Evolutionary conservation across 2,888 invertebrate species (phyloP).

Genomic region (Lysandra coridon): DNA sequence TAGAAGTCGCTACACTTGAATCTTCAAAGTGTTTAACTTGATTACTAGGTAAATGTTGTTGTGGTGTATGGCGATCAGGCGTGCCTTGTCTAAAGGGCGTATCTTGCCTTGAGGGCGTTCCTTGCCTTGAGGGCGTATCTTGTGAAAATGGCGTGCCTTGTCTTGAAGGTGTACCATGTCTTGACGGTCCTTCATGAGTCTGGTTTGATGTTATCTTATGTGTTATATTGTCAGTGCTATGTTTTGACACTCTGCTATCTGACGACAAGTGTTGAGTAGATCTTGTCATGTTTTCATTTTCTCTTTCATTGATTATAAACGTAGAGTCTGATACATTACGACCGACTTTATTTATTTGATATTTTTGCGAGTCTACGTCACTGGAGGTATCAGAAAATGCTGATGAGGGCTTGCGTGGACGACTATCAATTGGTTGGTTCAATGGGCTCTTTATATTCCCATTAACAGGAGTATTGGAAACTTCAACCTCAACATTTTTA

Average conservation of each 20-base stretch:
- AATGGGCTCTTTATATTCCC: conserved; percentile 35
- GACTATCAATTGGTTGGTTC: conserved; percentile 35
- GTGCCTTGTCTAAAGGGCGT: neutral
- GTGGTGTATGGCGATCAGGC: neutral
- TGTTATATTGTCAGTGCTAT: conserved; percentile 46
- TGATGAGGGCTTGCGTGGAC: conserved; percentile 34
- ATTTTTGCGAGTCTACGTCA: conserved; percentile 31
- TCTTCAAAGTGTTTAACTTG: conserved; percentile 43
- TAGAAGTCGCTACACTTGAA: conserved; percentile 22
- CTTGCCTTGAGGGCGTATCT: neutral
- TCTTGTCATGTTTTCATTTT: conserved; percentile 39
- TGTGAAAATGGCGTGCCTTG: neutral
- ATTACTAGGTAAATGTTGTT: neutral
- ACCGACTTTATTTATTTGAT: conserved; percentile 35
- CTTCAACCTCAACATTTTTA: conserved; percentile 82
- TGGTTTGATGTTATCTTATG: conserved; percentile 51
- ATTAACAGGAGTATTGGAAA: conserved; percentile 3
- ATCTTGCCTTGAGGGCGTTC: neutral
- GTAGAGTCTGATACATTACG: conserved; percentile 42
- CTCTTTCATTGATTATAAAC: conserved; percentile 40
- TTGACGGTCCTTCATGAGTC: neutral
- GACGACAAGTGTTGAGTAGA: conserved; percentile 39
- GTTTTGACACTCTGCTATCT: conserved; percentile 37
- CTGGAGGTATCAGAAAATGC: conserved; percentile 32
- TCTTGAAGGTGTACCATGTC: neutral